Percentiles rank a stretch among this genome's conserved stretches.
phyloP scores from a whole-genome alignment of 2,797 vertebrate species.

The Artibeus lituratus region DNA sequence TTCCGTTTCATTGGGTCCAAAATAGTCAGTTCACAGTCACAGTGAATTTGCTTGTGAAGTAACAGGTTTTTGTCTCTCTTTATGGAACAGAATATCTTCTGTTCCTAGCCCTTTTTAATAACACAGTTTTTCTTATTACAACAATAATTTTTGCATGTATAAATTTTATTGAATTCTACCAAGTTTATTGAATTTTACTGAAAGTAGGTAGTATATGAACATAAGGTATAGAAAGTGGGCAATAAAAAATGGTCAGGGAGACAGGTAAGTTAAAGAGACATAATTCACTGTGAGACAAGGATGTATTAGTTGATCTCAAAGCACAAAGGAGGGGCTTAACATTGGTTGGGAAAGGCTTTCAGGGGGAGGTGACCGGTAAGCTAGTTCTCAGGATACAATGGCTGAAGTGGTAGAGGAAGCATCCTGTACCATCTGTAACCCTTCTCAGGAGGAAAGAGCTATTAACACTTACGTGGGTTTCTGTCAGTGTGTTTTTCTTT shows the following conservation, averaged over 20 bases:
- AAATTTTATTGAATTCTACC: not conserved
- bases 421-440: not conserved
- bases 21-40: not conserved
- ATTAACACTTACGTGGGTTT: not conserved
- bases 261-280: not conserved
- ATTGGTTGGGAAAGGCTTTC: not conserved
- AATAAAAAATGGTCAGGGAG: not conserved
- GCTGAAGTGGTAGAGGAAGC: not conserved
- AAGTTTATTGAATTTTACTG: constrained; percentile 11
- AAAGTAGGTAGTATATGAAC: not conserved
- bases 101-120: constrained; percentile 16
- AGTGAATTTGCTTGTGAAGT: constrained; percentile 12
- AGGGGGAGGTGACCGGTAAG: not conserved
- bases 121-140: not conserved
- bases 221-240: not conserved
- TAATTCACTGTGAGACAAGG: not conserved
- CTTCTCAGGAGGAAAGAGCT: not conserved
- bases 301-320: not conserved
- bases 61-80: constrained; percentile 25
- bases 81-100: not conserved
- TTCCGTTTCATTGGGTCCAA: not conserved
- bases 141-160: not conserved
- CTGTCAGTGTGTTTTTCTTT: not conserved
- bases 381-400: constrained; percentile 24
- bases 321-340: not conserved